Conservation (phyloP, 1,140 invertebrate genomes). For the Drosophila tsacasi region DNA sequence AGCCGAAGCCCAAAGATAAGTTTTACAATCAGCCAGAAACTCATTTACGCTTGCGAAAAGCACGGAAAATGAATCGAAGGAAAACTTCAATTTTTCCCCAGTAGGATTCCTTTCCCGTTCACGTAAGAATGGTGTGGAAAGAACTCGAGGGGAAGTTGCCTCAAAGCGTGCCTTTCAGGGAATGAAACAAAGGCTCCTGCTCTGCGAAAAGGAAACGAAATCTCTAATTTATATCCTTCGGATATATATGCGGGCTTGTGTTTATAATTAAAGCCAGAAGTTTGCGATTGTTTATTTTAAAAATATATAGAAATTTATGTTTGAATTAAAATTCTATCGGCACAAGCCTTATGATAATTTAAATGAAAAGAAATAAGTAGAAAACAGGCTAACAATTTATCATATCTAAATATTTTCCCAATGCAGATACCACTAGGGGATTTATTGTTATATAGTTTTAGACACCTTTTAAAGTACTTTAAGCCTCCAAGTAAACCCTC, state of each 20-base stretch:
- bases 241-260: background rate
- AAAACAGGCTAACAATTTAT: background rate
- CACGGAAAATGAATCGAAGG: constrained; percentile 40
- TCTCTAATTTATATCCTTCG: constrained; percentile 27
- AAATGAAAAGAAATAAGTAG: background rate
- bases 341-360: background rate
- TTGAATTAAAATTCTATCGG: background rate
- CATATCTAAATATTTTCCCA: background rate
- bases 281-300: background rate
- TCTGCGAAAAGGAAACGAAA: constrained; percentile 23
- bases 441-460: too few relatives aligned
- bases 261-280: background rate
- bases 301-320: background rate
- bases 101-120: constrained; percentile 41
- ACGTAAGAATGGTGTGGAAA: constrained; percentile 41
- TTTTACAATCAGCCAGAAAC: constrained; percentile 60
- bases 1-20: constrained; percentile 57
- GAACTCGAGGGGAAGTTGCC: constrained; percentile 45
- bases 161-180: constrained; percentile 22
- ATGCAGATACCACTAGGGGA: too few relatives aligned
- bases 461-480: too few relatives aligned
- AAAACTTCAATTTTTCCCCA: constrained; percentile 62
- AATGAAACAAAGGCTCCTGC: constrained; percentile 46
- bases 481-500: too few relatives aligned
- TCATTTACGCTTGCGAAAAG: constrained; percentile 62